These are phyloP conservation scores for Fulmarus glacialis DNA, from an alignment of 2,113 vertebrate genomes.

Conservation along the genomic window DNA sequence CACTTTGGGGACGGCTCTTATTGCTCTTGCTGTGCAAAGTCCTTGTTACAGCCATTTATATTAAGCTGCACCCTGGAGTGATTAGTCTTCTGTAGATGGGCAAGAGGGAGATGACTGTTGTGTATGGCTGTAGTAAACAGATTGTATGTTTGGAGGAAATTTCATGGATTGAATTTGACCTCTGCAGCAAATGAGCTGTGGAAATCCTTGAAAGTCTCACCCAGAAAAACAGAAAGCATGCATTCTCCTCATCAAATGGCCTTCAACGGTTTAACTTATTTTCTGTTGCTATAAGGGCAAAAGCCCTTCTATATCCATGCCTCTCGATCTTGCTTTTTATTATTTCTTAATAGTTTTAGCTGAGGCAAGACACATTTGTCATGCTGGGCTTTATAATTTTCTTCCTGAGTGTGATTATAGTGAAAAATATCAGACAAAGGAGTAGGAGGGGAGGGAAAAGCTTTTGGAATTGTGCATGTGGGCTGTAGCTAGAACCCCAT, in stretches of 20 bases:
- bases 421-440: constrained; percentile 17
- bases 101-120: background rate
- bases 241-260: background rate
- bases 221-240: background rate
- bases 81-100: background rate
- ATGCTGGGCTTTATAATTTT: background rate
- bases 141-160: background rate
- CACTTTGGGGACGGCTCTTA: background rate
- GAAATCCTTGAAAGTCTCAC: constrained; percentile 17
- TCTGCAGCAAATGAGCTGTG: constrained; percentile 27
- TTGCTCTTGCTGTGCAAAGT: background rate
- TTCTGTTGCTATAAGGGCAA: background rate
- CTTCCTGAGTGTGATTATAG: background rate
- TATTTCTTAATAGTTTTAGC: background rate
- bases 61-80: background rate
- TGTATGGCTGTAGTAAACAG: background rate
- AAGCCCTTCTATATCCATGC: background rate
- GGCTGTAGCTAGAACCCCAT: background rate
- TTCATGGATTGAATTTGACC: background rate
- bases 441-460: background rate
- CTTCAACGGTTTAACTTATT: background rate
- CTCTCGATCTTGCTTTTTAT: background rate
- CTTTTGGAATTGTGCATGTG: background rate
- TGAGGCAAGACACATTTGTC: background rate
- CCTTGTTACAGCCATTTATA: background rate